These are phyloP conservation scores for Heliconius eleuchia DNA, from an alignment of 1,140 invertebrate species.

Conservation along the genomic window DNA sequence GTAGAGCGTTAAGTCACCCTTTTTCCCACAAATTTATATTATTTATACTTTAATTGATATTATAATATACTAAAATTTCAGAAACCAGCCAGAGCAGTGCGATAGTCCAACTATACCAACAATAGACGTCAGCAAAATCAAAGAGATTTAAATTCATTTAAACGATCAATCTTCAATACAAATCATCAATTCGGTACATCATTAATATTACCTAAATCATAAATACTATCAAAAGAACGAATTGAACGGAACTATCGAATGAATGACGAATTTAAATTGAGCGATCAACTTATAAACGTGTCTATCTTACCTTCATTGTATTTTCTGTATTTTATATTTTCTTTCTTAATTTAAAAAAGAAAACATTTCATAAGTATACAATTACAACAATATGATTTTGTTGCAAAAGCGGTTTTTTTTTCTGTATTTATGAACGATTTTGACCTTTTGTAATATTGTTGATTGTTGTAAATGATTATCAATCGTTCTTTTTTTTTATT, in stretches of 20 bases:
- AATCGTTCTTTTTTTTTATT: background rate
- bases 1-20: too few relatives aligned
- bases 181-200: too few relatives aligned
- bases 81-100: conserved; percentile 82
- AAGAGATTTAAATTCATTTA: conserved; percentile 39
- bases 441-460: conserved; percentile 56
- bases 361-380: conserved; percentile 12
- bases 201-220: background rate
- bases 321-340: conserved; percentile 27
- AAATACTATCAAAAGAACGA: conserved; percentile 22
- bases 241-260: conserved; percentile 18
- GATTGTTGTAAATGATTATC: conserved; percentile 42
- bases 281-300: background rate
- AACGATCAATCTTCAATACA: background rate
- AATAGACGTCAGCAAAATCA: conserved; percentile 74
- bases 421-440: conserved; percentile 46
- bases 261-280: conserved; percentile 26
- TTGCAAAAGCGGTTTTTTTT: conserved; percentile 51
- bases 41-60: background rate
- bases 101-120: conserved; percentile 74
- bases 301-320: conserved; percentile 18
- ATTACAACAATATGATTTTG: conserved; percentile 56
- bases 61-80: conserved; percentile 35
- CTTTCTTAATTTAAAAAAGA: conserved; percentile 16
- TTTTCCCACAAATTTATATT: background rate